phyloP scores from a whole-genome alignment of 1,140 invertebrate genomes.

The Zaprionus kolodkinae region DNA sequence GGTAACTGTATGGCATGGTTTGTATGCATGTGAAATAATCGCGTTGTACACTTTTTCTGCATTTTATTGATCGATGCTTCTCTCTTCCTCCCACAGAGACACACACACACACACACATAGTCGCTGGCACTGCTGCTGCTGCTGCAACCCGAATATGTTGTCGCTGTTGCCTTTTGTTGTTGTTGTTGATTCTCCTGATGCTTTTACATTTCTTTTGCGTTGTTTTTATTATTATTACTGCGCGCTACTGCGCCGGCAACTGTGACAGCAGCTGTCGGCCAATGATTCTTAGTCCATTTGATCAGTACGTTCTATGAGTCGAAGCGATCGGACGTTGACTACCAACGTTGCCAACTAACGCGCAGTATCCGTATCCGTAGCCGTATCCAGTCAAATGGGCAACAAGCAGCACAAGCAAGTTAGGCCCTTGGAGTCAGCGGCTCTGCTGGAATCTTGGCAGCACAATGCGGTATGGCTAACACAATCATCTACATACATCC shows the following conservation, averaged over 20 bases:
- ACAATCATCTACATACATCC: constrained; percentile 5
- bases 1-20: constrained; percentile 4
- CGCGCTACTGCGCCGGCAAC: constrained; percentile 15
- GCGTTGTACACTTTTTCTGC: constrained; percentile 28
- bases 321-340: constrained; percentile 49
- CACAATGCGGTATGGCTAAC: constrained; percentile 36
- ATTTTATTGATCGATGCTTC: constrained; percentile 43
- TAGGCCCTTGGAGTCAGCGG: constrained; percentile 18
- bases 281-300: constrained; percentile 27
- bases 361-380: constrained; percentile 10
- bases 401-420: constrained; percentile 56
- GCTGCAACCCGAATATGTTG: constrained; percentile 36
- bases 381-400: constrained; percentile 41
- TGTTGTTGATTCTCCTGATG: constrained; percentile 22
- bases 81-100: background rate
- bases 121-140: background rate
- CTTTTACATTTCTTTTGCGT: constrained; percentile 38
- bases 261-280: constrained; percentile 26
- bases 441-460: constrained; percentile 20
- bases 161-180: constrained; percentile 11
- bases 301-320: constrained; percentile 55
- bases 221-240: constrained; percentile 47
- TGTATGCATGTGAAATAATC: constrained; percentile 9
- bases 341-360: constrained; percentile 33
- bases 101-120: background rate